phyloP scores from a whole-genome alignment of 1,140 invertebrate genomes.

The Drosophila kohkoa region DNA sequence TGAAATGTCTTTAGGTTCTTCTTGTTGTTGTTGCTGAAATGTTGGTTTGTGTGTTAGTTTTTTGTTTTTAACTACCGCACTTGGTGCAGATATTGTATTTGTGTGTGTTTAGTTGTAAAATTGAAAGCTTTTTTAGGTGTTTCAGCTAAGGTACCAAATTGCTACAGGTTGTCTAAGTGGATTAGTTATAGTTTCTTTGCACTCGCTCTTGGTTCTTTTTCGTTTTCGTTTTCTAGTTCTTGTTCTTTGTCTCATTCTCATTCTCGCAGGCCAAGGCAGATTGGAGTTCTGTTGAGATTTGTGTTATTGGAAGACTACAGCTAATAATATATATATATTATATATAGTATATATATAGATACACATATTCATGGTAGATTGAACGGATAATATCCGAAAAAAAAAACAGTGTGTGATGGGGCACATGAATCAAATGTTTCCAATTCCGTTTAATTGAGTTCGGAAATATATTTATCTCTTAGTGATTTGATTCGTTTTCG shows the following conservation, averaged over 20 bases:
- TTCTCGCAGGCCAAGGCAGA: conserved; percentile 26
- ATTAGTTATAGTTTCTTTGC: conserved; percentile 27
- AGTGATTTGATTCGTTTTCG: neutral
- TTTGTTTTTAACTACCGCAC: conserved; percentile 23
- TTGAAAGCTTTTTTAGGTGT: conserved; percentile 71
- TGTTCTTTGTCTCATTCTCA: neutral
- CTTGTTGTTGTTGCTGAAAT: conserved; percentile 21
- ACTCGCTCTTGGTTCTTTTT: conserved; percentile 38
- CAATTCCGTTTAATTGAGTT: conserved; percentile 18
- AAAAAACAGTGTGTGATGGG: neutral
- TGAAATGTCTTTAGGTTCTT: conserved; percentile 12
- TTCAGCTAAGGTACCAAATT: conserved; percentile 81
- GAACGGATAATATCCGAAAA: conserved; percentile 1
- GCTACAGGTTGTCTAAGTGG: conserved; percentile 70
- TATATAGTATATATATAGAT: conserved; percentile 11
- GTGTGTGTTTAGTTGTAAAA: conserved; percentile 36
- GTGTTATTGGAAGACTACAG: conserved; percentile 72
- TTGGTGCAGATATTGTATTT: conserved; percentile 38
- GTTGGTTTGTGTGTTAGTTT: conserved; percentile 16
- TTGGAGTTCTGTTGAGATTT: conserved; percentile 35
- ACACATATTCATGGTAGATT: conserved; percentile 27
- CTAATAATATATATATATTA: conserved; percentile 47
- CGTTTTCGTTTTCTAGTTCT: neutral
- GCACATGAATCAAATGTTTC: neutral
- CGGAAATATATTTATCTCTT: neutral